These are phyloP conservation scores for Chionodraco myersi DNA, from an alignment of 2,113 vertebrate species.

Conservation along the genomic window DNA sequence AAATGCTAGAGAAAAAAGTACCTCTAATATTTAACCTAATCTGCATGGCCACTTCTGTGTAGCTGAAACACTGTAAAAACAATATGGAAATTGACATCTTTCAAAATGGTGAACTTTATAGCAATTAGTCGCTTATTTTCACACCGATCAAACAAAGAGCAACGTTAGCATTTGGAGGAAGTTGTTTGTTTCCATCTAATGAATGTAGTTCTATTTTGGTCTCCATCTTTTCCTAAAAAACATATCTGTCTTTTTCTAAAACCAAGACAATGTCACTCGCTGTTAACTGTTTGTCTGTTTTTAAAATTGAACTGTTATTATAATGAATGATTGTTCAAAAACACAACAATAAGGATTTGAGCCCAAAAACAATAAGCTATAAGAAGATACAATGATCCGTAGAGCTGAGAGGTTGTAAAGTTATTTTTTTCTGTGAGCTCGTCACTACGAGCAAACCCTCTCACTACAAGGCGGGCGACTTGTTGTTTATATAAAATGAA, in stretches of 20 bases:
- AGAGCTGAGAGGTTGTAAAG: background rate
- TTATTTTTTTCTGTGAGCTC: background rate
- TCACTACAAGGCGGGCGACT: background rate
- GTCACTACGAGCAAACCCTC: background rate
- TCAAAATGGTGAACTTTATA: background rate
- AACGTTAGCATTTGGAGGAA: background rate
- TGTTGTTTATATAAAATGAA: background rate
- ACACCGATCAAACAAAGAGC: no score
- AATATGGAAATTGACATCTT: background rate
- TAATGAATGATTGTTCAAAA: no score
- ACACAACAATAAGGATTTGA: background rate
- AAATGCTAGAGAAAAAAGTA: background rate
- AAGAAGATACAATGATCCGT: background rate
- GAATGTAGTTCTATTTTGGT: background rate
- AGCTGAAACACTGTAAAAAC: background rate
- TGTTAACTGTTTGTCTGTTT: no score
- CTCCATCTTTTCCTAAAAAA: no score
- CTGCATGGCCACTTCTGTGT: background rate
- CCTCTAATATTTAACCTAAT: background rate
- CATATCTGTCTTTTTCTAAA: no score
- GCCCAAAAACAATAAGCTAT: background rate
- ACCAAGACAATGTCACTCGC: no score
- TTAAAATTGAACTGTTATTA: no score
- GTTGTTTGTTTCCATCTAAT: background rate
- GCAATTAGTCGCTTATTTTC: background rate